Evolutionary conservation across 2,888 invertebrate species (phyloP).

Genomic region (Synanthedon tipuliformis): DNA sequence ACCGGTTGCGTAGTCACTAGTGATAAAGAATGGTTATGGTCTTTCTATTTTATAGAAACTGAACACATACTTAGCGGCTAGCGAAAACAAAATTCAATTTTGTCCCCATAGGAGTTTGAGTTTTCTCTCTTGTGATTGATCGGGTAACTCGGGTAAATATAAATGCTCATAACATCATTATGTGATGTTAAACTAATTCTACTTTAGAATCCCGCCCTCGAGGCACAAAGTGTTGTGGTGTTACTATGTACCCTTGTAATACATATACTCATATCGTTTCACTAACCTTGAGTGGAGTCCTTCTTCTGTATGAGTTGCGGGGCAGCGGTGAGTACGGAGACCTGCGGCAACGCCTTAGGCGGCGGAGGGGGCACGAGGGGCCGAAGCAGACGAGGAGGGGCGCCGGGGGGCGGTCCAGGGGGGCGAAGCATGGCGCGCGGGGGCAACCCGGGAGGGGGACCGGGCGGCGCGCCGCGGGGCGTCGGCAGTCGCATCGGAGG

Average conservation of each 20-base stretch:
- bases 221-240: no score
- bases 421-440: slow-evolving; percentile 55
- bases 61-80: no score
- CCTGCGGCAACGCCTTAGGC: slow-evolving; percentile 42
- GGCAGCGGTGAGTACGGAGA: slow-evolving; percentile 84
- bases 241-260: neutral
- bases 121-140: no score
- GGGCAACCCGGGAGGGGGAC: slow-evolving; percentile 74
- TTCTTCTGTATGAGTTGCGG: slow-evolving; percentile 84
- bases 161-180: no score
- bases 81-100: no score
- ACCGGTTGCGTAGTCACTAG: no score
- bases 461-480: slow-evolving; percentile 51
- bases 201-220: no score
- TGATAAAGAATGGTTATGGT: no score
- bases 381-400: slow-evolving; percentile 73
- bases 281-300: slow-evolving; percentile 68
- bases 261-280: neutral
- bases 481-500: slow-evolving; percentile 12
- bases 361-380: slow-evolving; percentile 71
- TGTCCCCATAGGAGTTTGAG: no score
- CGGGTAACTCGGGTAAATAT: no score
- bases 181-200: no score
- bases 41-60: no score
- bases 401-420: slow-evolving; percentile 74